phyloP scores from a whole-genome alignment of 2,797 vertebrate genomes.

The Crossoptilon crossoptilon region DNA sequence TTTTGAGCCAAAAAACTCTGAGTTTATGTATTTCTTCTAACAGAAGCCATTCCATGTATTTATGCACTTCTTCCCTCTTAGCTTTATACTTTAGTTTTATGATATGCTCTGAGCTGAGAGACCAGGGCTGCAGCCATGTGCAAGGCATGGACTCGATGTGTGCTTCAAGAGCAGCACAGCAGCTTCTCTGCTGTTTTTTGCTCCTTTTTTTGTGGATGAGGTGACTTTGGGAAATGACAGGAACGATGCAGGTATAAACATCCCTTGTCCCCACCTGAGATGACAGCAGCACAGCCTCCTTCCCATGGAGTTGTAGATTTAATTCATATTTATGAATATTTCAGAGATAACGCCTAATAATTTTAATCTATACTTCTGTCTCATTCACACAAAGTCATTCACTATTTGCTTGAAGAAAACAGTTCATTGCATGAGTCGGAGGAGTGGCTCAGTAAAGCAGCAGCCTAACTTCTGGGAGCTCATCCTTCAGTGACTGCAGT shows the following conservation, averaged over 20 bases:
- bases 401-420: background rate
- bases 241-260: slow-evolving; percentile 1
- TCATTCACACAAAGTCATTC: slow-evolving; percentile 22
- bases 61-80: background rate
- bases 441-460: background rate
- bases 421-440: background rate
- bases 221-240: background rate
- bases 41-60: background rate
- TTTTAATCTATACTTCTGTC: slow-evolving; percentile 23
- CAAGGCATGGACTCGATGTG: background rate
- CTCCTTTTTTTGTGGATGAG: background rate
- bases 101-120: background rate
- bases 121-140: background rate
- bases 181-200: background rate
- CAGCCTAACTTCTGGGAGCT: background rate
- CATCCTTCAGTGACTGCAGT: background rate
- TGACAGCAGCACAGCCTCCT: background rate
- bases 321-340: slow-evolving; percentile 52
- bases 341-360: slow-evolving; percentile 11
- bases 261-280: background rate
- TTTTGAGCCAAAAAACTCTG: background rate
- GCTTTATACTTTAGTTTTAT: background rate
- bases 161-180: background rate
- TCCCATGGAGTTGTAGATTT: background rate
- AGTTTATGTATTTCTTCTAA: background rate